phyloP scores from a whole-genome alignment of 23 tunicate species.

The Corella eumyota region DNA sequence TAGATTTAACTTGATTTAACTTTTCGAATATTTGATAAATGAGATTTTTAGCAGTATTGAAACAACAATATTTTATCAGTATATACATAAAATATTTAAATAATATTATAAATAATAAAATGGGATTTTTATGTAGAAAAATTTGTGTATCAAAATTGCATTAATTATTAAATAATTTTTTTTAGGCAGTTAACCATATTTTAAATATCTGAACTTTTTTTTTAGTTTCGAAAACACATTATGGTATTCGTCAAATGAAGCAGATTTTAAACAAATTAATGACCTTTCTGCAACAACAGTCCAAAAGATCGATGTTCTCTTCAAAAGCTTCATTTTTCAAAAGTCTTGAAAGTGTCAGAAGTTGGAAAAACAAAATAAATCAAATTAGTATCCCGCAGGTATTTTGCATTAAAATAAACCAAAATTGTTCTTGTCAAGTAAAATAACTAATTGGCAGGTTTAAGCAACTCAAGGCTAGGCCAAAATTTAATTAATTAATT shows the following conservation, averaged over 20 bases:
- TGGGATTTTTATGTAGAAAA: too few relatives aligned
- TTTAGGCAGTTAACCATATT: neutral
- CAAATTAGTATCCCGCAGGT: constrained; percentile 28
- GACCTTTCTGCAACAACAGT: constrained; percentile 44
- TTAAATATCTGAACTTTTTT: neutral
- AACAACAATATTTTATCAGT: too few relatives aligned
- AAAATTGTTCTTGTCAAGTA: too few relatives aligned
- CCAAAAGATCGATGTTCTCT: constrained; percentile 33
- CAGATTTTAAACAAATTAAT: constrained; percentile 15
- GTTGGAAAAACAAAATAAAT: constrained; percentile 43
- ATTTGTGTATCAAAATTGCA: too few relatives aligned
- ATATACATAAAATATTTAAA: too few relatives aligned
- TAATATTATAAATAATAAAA: too few relatives aligned
- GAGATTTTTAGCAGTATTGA: too few relatives aligned
- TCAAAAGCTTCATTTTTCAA: constrained; percentile 39
- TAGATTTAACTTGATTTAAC: too few relatives aligned
- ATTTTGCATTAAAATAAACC: too few relatives aligned
- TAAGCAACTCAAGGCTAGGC: neutral
- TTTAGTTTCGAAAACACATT: constrained; percentile 26
- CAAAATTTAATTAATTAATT: neutral
- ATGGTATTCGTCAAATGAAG: constrained; percentile 33
- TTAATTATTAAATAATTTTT: too few relatives aligned
- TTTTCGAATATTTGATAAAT: too few relatives aligned
- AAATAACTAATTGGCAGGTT: neutral
- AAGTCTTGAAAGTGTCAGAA: constrained; percentile 33